These are phyloP conservation scores for Rhea americana DNA, from an alignment of 2,113 vertebrate genomes.

Conservation along the genomic window DNA sequence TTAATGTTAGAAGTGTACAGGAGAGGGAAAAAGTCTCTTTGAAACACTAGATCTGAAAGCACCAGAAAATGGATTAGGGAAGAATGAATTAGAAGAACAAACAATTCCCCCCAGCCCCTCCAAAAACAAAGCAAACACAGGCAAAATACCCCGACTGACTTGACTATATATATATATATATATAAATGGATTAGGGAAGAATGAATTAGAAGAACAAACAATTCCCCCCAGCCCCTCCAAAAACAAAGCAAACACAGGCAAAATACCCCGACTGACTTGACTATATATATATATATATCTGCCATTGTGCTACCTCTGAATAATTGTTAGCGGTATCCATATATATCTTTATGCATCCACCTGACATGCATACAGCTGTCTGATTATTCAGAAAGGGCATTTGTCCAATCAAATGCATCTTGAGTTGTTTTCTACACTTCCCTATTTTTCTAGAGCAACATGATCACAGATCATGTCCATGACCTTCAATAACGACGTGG, in stretches of 20 bases:
- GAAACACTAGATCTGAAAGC: not conserved
- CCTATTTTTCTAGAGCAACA: not conserved
- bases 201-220: not conserved
- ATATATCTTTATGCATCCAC: not conserved
- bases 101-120: too few species aligned
- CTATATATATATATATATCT: not conserved
- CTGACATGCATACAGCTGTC: not conserved
- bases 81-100: not conserved
- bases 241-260: not conserved
- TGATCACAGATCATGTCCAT: too few species aligned
- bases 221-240: too few species aligned
- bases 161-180: too few species aligned
- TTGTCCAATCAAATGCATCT: not conserved
- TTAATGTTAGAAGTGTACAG: not conserved
- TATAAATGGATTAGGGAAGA: not conserved
- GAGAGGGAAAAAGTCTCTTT: not conserved
- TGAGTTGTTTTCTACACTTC: not conserved
- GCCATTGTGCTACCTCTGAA: not conserved
- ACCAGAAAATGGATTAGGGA: not conserved
- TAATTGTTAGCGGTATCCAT: not conserved
- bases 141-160: not conserved
- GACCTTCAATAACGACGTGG: not conserved
- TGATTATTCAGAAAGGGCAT: not conserved
- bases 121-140: not conserved
- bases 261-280: not conserved